Conservation (phyloP, 2,888 invertebrate species). For the Cerastis leucographa region DNA sequence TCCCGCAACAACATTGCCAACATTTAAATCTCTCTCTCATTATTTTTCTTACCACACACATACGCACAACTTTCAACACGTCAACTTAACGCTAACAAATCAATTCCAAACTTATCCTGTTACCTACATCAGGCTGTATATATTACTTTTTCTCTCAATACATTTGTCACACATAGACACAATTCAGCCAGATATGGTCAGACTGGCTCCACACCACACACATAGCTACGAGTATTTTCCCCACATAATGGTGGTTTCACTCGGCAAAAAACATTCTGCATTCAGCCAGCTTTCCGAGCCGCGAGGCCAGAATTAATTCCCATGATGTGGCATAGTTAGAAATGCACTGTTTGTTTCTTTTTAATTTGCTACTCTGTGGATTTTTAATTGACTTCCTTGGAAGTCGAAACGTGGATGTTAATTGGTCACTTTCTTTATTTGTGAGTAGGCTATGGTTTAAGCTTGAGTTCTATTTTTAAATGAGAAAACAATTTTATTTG, state of each 20-base stretch:
- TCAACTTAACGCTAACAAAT: conserved; percentile 12
- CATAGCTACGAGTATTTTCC: conserved; percentile 73
- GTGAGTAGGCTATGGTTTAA: conserved; percentile 33
- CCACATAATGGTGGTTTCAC: conserved; percentile 76
- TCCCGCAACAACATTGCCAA: background rate
- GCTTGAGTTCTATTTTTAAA: conserved; percentile 28
- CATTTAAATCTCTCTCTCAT: background rate
- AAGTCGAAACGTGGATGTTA: conserved; percentile 51
- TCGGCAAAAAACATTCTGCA: conserved; percentile 73
- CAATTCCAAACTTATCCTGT: conserved; percentile 45
- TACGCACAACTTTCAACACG: conserved; percentile 10
- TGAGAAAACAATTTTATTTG: background rate
- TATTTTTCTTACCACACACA: conserved; percentile 5
- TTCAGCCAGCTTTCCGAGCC: conserved; percentile 71
- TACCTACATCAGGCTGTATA: conserved; percentile 49
- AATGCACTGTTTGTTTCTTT: conserved; percentile 57
- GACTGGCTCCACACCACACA: conserved; percentile 64
- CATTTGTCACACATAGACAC: conserved; percentile 66
- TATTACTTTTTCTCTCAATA: conserved; percentile 60
- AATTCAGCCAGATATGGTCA: conserved; percentile 65
- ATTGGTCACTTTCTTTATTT: conserved; percentile 60
- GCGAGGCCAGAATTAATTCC: conserved; percentile 70
- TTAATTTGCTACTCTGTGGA: conserved; percentile 59
- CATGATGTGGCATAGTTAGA: conserved; percentile 64
- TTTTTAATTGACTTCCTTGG: conserved; percentile 68